Evolutionary conservation across 92 coral and sea anemone genomes (phyloP).

Genomic region (Epizoanthus ramosus): DNA sequence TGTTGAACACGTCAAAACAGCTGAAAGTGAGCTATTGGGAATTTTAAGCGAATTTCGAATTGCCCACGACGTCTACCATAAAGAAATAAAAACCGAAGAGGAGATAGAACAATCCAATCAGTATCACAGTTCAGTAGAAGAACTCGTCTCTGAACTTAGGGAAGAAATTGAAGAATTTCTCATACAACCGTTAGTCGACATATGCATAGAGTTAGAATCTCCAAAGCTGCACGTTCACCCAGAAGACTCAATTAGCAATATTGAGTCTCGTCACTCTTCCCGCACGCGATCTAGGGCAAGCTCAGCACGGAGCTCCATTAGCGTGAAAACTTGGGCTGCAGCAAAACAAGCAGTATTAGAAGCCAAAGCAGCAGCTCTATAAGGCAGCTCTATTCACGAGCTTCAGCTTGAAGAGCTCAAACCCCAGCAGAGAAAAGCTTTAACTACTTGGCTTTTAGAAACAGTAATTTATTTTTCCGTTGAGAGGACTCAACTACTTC

Average conservation of each 20-base stretch:
- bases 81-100: slow-evolving; percentile 32
- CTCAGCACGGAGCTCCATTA: slow-evolving; percentile 41
- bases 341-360: slow-evolving; percentile 45
- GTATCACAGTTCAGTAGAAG: slow-evolving; percentile 30
- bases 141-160: slow-evolving; percentile 42
- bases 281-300: slow-evolving; percentile 25
- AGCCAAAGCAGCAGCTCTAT: slow-evolving; percentile 41
- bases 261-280: slow-evolving; percentile 41
- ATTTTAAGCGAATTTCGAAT: slow-evolving; percentile 28
- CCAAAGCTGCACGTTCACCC: slow-evolving; percentile 9
- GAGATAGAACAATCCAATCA: slow-evolving; percentile 16
- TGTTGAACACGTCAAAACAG: slow-evolving; percentile 8
- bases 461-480: too few relatives aligned
- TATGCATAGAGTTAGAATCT: not conserved
- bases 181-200: slow-evolving; percentile 9
- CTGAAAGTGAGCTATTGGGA: slow-evolving; percentile 17
- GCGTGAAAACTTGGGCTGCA: slow-evolving; percentile 33
- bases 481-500: too few relatives aligned
- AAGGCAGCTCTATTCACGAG: slow-evolving; percentile 46
- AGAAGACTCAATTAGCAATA: slow-evolving; percentile 39
- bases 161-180: slow-evolving; percentile 21
- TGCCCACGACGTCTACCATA: slow-evolving; percentile 44
- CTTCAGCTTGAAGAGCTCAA: slow-evolving; percentile 50
- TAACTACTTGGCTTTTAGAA: too few relatives aligned
- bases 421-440: slow-evolving; percentile 40